Conservation (phyloP, 2,888 invertebrate species). For the Scelioninae gen. 1 region DNA sequence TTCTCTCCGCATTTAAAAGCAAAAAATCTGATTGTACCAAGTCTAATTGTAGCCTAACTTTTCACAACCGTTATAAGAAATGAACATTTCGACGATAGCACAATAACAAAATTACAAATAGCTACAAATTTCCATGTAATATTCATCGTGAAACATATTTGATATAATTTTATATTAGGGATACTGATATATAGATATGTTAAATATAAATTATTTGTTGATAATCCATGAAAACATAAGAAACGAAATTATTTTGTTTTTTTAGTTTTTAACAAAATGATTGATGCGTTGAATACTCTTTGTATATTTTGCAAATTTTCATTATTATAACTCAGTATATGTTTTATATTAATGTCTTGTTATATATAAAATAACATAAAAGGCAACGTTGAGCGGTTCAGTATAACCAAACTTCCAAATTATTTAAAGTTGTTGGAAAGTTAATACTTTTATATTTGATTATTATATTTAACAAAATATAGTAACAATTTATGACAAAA, state of each 20-base stretch:
- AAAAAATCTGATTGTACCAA: too few species aligned
- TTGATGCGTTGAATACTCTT: too few species aligned
- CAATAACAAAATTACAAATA: too few species aligned
- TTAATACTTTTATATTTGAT: background rate
- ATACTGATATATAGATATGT: constrained; percentile 16
- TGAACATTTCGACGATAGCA: background rate
- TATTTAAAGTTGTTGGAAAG: background rate
- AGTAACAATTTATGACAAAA: background rate
- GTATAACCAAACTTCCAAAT: constrained; percentile 38
- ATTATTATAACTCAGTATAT: constrained; percentile 16
- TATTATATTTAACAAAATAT: too few species aligned
- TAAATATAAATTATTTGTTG: background rate
- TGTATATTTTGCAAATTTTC: too few species aligned
- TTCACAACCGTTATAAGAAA: constrained; percentile 24
- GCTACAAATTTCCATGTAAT: constrained; percentile 31
- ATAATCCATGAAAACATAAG: background rate
- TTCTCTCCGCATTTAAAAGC: too few species aligned
- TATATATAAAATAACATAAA: background rate
- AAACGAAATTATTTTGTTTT: constrained; percentile 6
- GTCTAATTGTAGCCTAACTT: too few species aligned
- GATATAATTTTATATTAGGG: background rate
- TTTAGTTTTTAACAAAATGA: background rate
- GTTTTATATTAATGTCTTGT: constrained; percentile 12
- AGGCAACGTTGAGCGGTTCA: constrained; percentile 27
- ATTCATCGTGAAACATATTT: constrained; percentile 22